phyloP scores from a whole-genome alignment of 2,888 invertebrate genomes.

The Drosophila nr. perissopoda region DNA sequence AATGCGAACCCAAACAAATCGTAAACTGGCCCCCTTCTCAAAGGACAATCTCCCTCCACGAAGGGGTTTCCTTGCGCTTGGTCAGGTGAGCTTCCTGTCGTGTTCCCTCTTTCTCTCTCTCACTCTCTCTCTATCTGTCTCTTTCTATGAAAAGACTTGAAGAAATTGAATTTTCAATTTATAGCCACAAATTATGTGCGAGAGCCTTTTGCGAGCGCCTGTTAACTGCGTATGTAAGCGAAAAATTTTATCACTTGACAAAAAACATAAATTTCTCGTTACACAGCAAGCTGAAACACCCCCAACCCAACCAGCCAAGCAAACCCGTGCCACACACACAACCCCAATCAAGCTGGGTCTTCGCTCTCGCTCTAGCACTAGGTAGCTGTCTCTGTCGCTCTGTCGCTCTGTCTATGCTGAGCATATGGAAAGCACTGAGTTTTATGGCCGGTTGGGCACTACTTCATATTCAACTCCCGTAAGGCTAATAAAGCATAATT shows the following conservation, averaged over 20 bases:
- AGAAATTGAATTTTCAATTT: slow-evolving; percentile 82
- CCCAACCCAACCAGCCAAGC: background rate
- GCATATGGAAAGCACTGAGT: slow-evolving; percentile 57
- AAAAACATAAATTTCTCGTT: slow-evolving; percentile 81
- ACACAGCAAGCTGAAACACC: slow-evolving; percentile 19
- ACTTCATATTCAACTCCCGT: slow-evolving; percentile 82
- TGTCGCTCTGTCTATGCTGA: slow-evolving; percentile 13
- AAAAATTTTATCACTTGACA: slow-evolving; percentile 82
- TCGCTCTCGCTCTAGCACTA: background rate
- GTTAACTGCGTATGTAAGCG: slow-evolving; percentile 80
- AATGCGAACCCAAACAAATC: slow-evolving; percentile 74
- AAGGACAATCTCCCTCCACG: background rate
- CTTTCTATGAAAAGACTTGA: slow-evolving; percentile 42
- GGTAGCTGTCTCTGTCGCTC: background rate
- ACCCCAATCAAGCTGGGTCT: slow-evolving; percentile 37
- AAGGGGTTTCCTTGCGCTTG: slow-evolving; percentile 15
- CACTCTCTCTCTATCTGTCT: background rate
- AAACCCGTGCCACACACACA: slow-evolving; percentile 1
- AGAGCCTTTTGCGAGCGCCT: slow-evolving; percentile 21
- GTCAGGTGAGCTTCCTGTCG: slow-evolving; percentile 35
- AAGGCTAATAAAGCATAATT: slow-evolving; percentile 83
- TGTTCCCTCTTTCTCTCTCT: background rate
- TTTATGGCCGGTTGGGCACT: slow-evolving; percentile 66
- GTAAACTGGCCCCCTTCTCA: slow-evolving; percentile 51
- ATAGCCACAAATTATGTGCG: slow-evolving; percentile 76